These are phyloP conservation scores for Umimayanthus kanabou DNA, from an alignment of 92 coral and sea anemone species.

Conservation along the genomic window DNA sequence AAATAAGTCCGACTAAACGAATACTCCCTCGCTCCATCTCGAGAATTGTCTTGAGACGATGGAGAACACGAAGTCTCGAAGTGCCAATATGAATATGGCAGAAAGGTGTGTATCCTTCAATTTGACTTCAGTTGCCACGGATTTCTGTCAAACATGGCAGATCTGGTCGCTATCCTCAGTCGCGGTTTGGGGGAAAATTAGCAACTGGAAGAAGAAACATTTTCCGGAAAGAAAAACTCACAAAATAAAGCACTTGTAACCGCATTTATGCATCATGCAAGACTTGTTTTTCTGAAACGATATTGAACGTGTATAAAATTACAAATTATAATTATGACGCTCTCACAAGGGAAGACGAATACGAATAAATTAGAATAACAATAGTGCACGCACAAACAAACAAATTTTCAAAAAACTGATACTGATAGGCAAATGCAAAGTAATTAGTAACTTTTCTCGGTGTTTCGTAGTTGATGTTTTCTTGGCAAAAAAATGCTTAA, in stretches of 20 bases:
- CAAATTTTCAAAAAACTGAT: background rate
- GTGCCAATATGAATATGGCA: background rate
- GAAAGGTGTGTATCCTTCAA: background rate
- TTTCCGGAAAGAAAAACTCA: conserved; percentile 23
- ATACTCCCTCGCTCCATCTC: conserved; percentile 35
- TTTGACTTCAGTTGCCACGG: background rate
- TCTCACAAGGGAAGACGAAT: background rate
- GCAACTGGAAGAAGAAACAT: background rate
- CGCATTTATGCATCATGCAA: background rate
- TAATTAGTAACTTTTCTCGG: background rate
- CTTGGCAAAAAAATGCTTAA: background rate
- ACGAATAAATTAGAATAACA: conserved; percentile 36
- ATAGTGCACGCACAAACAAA: conserved; percentile 3
- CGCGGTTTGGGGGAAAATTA: background rate
- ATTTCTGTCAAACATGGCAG: conserved; percentile 23
- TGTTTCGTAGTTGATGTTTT: background rate
- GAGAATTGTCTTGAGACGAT: background rate
- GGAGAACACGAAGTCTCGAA: background rate
- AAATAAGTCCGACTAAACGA: conserved; percentile 19
- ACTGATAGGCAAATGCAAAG: background rate
- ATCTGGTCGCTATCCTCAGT: background rate
- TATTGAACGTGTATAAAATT: background rate
- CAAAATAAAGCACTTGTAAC: background rate
- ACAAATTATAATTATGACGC: conserved; percentile 35
- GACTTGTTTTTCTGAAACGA: background rate